Conservation (phyloP, 2,113 vertebrate species). For the Orientallactaga bullata region DNA sequence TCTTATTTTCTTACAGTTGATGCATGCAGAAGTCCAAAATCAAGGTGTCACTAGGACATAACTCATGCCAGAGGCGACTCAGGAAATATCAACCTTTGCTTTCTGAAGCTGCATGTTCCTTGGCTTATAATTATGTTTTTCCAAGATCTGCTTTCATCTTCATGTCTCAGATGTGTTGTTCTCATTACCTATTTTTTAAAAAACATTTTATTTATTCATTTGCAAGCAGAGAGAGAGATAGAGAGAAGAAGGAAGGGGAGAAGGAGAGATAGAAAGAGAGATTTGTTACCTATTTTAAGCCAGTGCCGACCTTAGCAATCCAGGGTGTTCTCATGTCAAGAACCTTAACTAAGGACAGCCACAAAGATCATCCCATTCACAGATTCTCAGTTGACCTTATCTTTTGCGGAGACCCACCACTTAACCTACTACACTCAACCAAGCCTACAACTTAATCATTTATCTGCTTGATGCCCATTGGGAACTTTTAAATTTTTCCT, state of each 20-base stretch:
- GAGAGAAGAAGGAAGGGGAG: too few species aligned
- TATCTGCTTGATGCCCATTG: not conserved
- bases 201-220: too few species aligned
- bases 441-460: not conserved
- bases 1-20: not conserved
- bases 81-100: not conserved
- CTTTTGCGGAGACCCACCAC: not conserved
- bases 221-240: too few species aligned
- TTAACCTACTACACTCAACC: not conserved
- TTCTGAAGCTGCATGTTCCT: too few species aligned
- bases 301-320: not conserved
- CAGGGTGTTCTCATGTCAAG: not conserved
- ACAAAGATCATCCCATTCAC: not conserved
- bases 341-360: slow-evolving; percentile 8
- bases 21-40: not conserved
- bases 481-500: not conserved
- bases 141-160: not conserved
- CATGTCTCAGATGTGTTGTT: not conserved
- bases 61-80: not conserved
- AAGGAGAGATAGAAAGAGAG: too few species aligned
- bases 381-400: not conserved
- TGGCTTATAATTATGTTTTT: not conserved
- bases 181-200: not conserved
- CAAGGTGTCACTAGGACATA: not conserved
- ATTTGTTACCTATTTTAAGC: not conserved